Conservation (phyloP, 2,888 invertebrate species). For the Erpobdella octoculata region DNA sequence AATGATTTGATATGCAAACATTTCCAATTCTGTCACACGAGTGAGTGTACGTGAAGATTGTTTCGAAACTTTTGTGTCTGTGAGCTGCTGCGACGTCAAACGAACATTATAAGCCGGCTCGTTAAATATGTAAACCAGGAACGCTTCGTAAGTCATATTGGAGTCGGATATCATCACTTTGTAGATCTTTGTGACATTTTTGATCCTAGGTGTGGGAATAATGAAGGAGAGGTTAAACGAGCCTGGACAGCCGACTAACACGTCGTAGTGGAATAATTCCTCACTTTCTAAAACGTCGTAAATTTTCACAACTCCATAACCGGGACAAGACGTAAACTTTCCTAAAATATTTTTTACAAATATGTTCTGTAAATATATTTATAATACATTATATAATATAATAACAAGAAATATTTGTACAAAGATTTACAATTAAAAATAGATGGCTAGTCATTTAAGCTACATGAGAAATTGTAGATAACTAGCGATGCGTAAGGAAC, state of each 20-base stretch:
- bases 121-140: neutral
- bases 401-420: neutral
- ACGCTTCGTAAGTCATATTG: neutral
- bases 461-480: too few relatives aligned
- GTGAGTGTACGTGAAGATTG: neutral
- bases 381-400: neutral
- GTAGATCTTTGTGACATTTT: neutral
- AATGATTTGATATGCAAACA: constrained; percentile 15
- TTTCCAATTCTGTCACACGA: neutral
- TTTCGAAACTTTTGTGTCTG: neutral
- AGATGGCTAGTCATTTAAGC: too few relatives aligned
- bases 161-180: neutral
- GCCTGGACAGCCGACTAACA: neutral
- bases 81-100: neutral
- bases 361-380: neutral
- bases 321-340: neutral
- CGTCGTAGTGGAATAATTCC: neutral
- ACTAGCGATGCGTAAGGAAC: too few relatives aligned
- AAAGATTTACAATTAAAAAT: neutral
- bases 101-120: neutral
- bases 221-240: constrained; percentile 4
- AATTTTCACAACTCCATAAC: neutral
- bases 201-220: constrained; percentile 2
- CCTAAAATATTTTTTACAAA: neutral
- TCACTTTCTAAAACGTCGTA: neutral